A percentile compares a stretch with the other conserved stretches of the same genome.
Conservation (phyloP, 2,113 vertebrate species). For the Oxyura jamaicensis region DNA sequence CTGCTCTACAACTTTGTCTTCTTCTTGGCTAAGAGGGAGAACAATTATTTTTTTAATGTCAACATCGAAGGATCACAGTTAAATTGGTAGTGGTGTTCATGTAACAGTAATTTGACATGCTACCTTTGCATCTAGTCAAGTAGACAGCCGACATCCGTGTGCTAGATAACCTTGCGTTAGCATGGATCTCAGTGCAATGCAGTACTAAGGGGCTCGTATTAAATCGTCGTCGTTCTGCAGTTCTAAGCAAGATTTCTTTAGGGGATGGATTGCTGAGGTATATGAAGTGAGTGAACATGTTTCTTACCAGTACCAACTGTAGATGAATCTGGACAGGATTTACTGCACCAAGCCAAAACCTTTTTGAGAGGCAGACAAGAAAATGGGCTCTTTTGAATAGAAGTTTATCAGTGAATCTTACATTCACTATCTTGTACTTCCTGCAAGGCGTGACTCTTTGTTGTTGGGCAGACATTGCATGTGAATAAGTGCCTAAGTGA, state of each 20-base stretch:
- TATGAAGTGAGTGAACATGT: background rate
- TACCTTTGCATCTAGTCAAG: background rate
- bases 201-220: background rate
- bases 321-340: background rate
- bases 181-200: background rate
- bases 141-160: background rate
- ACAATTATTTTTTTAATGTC: background rate
- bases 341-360: background rate
- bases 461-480: background rate
- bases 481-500: slow-evolving; percentile 22
- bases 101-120: background rate
- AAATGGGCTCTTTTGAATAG: background rate
- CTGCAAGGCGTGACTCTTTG: background rate
- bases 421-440: background rate
- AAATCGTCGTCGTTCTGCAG: background rate
- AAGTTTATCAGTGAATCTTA: background rate
- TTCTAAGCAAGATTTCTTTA: background rate
- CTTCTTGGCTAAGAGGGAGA: background rate
- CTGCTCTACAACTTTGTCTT: background rate
- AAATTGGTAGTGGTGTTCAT: background rate
- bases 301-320: background rate
- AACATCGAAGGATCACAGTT: background rate
- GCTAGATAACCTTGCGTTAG: background rate
- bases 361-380: background rate
- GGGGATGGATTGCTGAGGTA: background rate